Conservation (phyloP, 2,888 invertebrate species). For the Brachypterus glaber region DNA sequence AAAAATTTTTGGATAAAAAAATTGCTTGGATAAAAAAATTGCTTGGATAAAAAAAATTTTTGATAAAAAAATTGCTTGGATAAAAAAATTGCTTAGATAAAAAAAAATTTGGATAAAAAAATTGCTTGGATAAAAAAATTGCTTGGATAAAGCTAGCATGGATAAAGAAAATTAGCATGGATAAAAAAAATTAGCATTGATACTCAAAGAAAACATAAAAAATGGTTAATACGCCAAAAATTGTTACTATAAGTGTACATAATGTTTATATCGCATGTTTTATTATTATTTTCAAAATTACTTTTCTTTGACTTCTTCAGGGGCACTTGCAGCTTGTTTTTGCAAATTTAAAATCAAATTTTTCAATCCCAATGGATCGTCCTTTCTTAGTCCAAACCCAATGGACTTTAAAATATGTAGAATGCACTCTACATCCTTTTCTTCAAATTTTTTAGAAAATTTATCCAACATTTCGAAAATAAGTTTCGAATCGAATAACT, state of each 20-base stretch:
- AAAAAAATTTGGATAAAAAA: too few relatives aligned
- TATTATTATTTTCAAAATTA: slow-evolving; percentile 14
- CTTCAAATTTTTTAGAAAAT: slow-evolving; percentile 53
- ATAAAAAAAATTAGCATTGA: too few relatives aligned
- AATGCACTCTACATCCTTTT: slow-evolving; percentile 79
- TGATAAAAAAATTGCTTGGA: too few relatives aligned
- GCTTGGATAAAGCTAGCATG: too few relatives aligned
- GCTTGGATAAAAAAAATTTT: too few relatives aligned
- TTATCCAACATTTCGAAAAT: slow-evolving; percentile 71
- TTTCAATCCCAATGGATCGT: slow-evolving; percentile 73
- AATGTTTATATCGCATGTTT: slow-evolving; percentile 3
- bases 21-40: too few relatives aligned
- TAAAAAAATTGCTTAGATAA: too few relatives aligned
- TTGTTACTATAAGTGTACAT: too few relatives aligned
- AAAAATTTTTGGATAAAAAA: too few relatives aligned
- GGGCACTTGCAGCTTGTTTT: slow-evolving; percentile 43
- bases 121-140: too few relatives aligned
- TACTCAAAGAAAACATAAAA: neutral
- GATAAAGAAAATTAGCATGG: too few relatives aligned
- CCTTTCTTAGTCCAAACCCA: slow-evolving; percentile 78
- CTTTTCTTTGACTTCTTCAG: slow-evolving; percentile 28
- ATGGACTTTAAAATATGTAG: slow-evolving; percentile 65
- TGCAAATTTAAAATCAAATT: slow-evolving; percentile 61
- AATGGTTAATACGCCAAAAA: slow-evolving; percentile 1
- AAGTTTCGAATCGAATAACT: slow-evolving; percentile 69